A percentile compares a stretch with the other conserved stretches of the same genome.
Conservation (phyloP, 2,797 vertebrate species). For the Miichthys miiuy region DNA sequence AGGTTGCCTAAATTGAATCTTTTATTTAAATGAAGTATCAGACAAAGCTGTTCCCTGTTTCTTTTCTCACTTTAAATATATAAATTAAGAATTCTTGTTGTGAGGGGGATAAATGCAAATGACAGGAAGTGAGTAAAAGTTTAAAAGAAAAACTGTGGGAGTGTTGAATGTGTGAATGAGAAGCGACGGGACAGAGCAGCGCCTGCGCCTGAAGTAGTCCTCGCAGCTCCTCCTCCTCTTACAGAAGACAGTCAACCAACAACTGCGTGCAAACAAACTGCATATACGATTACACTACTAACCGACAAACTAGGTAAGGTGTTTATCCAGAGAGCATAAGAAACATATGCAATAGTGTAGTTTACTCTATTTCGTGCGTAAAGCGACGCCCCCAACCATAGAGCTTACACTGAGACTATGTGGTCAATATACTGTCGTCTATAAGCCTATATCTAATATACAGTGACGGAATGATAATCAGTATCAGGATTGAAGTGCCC, state of each 20-base stretch:
- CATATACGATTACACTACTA: fast-evolving
- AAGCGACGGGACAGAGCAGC: not conserved
- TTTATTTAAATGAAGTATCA: not conserved
- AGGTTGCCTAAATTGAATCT: fast-evolving
- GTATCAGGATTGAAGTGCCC: not conserved
- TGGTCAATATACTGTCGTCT: not conserved
- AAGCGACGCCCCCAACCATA: not conserved
- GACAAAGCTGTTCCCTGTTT: not conserved
- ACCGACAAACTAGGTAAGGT: not conserved
- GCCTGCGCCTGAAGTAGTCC: not conserved
- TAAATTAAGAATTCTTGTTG: fast-evolving
- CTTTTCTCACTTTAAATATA: not conserved
- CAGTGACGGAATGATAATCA: not conserved
- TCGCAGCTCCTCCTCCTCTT: constrained; percentile 31
- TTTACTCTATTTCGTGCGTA: not conserved
- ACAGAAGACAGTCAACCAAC: too few relatives aligned
- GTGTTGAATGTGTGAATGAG: not conserved
- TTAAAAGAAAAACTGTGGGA: not conserved
- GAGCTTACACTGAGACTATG: not conserved
- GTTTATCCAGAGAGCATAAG: not conserved
- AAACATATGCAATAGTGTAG: too few relatives aligned
- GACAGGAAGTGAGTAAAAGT: not conserved
- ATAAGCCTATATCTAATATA: not conserved
- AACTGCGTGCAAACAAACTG: fast-evolving
- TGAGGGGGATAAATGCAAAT: not conserved